Base-by-base conservation (phyloP, 2,888 invertebrate species). In the Hyppa rectilinea region DNA sequence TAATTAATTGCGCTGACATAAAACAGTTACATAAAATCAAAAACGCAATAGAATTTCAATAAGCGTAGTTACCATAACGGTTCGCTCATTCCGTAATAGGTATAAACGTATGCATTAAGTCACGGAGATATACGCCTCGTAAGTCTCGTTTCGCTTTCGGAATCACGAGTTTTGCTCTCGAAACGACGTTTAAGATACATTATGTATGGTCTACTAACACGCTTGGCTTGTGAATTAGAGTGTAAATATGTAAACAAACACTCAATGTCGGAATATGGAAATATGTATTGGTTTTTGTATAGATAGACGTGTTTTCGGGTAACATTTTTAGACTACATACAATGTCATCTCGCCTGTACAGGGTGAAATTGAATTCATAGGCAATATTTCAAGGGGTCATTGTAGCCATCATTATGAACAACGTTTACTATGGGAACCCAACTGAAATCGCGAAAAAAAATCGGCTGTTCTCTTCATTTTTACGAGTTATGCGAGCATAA, bases 121-220 rank as follows among this genome's bases (percentile, higher is more conserved):
- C 77, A 80, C 67, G 73, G 82, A 82, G 84, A 84, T 80, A 82
- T 84, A 85, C 78, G 82, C 84, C 75, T 85, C 82, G 84, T 84
- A 85, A 84, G 81, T 86, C 86, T 78, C 80, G 81, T 87, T 89
- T 95, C 93, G 89, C 95, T 95, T 94, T 94, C 94, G 89, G 92
- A 93, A 92, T 92, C 92, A 92, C 89, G 90, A 90, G 91, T 92
- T 91, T 93, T 93, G 89, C 93, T 94, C 92, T 95, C 93, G 87
- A 90, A 90, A 91, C 90, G 86, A 87, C 85, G 85, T 75, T 87
- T 82, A 85, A 87, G 83, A 70, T 70, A 68, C 73, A 73, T 85
- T 75, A 81, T 75, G 75, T 79, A 75, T 84, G 73, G 66, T 77
- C 80, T 71, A 78, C 66, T 81, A 64, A 82, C 79, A 80, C 79